phyloP scores from a whole-genome alignment of 2,113 vertebrate species.

The Sinocyclocheilus grahami region DNA sequence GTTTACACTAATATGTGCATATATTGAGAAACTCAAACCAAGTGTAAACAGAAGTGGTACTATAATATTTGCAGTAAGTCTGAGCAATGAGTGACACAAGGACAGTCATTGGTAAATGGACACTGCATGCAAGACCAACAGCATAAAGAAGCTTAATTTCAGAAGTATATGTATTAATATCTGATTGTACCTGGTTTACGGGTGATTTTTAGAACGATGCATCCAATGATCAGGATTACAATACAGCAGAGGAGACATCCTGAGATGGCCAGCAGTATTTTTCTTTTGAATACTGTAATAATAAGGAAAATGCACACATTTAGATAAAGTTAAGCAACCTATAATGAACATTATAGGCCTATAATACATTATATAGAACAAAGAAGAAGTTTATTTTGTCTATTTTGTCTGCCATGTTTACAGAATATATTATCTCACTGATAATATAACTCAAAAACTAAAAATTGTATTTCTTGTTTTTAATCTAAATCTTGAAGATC shows the following conservation, averaged over 20 bases:
- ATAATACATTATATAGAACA: not conserved
- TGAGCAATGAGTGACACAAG: not conserved
- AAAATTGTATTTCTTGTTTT: not conserved
- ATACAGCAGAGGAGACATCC: slow-evolving; percentile 69
- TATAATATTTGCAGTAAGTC: not conserved
- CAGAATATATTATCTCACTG: too few species aligned
- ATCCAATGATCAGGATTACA: slow-evolving; percentile 58
- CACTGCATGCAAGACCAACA: not conserved
- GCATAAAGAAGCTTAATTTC: not conserved
- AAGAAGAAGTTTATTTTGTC: not conserved
- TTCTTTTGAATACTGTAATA: slow-evolving; percentile 70
- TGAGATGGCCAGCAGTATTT: slow-evolving; percentile 72
- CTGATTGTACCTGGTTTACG: slow-evolving; percentile 66
- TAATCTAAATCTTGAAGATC: not conserved
- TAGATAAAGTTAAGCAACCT: not conserved
- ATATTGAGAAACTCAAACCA: not conserved
- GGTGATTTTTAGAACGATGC: slow-evolving; percentile 57
- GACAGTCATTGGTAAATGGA: not conserved
- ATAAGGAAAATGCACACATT: not conserved
- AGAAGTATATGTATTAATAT: not conserved
- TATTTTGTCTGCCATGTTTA: not conserved
- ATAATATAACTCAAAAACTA: not conserved
- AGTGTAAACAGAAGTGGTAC: not conserved
- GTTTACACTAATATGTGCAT: not conserved
- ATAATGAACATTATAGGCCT: not conserved